phyloP scores from a whole-genome alignment of 2,113 vertebrate species.

The Cariama cristata region DNA sequence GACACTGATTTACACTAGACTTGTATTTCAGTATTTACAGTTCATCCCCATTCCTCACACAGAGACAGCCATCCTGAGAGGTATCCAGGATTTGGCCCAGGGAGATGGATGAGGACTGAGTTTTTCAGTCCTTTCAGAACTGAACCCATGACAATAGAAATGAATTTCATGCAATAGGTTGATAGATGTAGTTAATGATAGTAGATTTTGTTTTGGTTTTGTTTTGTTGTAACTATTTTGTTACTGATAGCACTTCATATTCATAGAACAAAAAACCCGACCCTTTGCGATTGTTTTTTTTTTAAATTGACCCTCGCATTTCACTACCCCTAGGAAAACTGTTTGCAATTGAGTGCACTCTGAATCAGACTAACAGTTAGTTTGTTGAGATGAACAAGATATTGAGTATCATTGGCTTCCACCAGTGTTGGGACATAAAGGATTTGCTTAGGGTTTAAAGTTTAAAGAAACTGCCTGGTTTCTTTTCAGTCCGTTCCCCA shows the following conservation, averaged over 20 bases:
- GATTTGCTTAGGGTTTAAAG: not conserved
- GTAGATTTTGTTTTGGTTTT: not conserved
- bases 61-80: not conserved
- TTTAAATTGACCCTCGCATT: not conserved
- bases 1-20: not conserved
- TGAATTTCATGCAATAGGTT: not conserved
- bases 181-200: not conserved
- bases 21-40: not conserved
- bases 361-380: not conserved
- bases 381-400: not conserved
- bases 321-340: not conserved
- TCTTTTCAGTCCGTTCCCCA: not conserved
- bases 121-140: not conserved
- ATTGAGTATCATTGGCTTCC: not conserved
- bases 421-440: not conserved
- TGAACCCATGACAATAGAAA: not conserved
- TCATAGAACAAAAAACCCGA: rapidly evolving
- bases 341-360: not conserved
- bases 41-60: not conserved
- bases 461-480: not conserved
- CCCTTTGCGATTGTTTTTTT: not conserved
- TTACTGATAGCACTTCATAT: not conserved
- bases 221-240: not conserved
- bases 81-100: not conserved
- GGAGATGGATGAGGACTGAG: not conserved